Conservation (phyloP, 2,797 vertebrate species). For the Tangara arthus region DNA sequence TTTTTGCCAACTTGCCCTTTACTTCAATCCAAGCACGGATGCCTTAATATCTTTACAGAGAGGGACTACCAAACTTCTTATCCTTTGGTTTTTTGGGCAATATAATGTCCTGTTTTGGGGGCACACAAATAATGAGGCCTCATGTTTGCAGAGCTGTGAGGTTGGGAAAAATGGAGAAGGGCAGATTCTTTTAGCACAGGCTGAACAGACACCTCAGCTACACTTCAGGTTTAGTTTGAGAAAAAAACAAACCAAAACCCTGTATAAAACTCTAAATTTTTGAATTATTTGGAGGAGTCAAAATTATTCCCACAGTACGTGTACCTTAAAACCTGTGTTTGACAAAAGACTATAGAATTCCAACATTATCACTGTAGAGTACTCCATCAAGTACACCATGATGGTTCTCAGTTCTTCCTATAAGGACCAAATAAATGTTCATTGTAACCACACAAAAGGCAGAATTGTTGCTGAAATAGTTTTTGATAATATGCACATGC, state of each 20-base stretch:
- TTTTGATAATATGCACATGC: not conserved
- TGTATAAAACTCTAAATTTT: not conserved
- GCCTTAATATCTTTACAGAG: not conserved
- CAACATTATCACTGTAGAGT: not conserved
- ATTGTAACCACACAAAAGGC: not conserved
- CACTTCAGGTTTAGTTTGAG: not conserved
- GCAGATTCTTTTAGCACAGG: not conserved
- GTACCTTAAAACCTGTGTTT: not conserved
- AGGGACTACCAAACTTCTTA: not conserved
- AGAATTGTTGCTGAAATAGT: not conserved
- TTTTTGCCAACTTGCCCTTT: not conserved
- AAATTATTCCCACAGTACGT: not conserved
- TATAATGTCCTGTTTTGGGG: not conserved
- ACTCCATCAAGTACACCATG: not conserved
- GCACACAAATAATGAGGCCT: not conserved
- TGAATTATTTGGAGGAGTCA: not conserved
- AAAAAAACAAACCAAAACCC: not conserved
- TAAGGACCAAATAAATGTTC: not conserved
- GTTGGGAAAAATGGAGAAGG: not conserved
- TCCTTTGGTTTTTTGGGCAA: not conserved
- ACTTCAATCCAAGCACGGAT: not conserved
- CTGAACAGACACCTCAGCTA: not conserved
- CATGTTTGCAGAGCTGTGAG: not conserved
- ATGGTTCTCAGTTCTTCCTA: not conserved
- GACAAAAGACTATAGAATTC: fast-evolving